Evolutionary conservation across 23 tunicate species (phyloP), one percentile per base, ranked within the genome.

Genomic region (Ciona savignyi): DNA sequence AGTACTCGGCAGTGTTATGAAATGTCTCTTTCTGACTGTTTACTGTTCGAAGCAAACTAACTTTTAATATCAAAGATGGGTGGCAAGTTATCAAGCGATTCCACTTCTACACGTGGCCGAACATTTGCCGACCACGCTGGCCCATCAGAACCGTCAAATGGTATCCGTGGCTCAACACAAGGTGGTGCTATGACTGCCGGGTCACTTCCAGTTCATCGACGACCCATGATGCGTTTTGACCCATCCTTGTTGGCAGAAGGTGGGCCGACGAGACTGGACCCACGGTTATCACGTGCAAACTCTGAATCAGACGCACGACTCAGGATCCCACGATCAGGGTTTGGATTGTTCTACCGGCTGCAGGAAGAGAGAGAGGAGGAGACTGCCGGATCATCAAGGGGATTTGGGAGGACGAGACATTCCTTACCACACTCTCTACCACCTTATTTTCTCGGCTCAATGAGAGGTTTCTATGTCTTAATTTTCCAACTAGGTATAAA

Each of bases 401-500:
- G 11, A 0, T 2, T 77, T 15, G 73, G 60, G 1, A 2, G 25
- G 27, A 63, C 29, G 4, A 51, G 63, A 64, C 11, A 33, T 27
- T 65, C 66, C 24, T 32, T 75, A 23, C 56, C 87, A 1, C 74
- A 70, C 9, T 74, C 80, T 25, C 87, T 82, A 33, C 87, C 87
- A 33, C 87, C 73, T 24, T 75, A 74, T 31, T 74, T 82, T 6
- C 31, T 82, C 62, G 68, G 87, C 35, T 27, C 62, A 30, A 68
- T 65, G 30, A 67, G 87, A 82, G 87, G 87, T 82, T 3, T 42
- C 11, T n/a, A n/a, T n/a, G n/a, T n/a, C n/a, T n/a, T n/a, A n/a
- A n/a, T n/a, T n/a, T n/a, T n/a, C n/a, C n/a, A n/a, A n/a, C n/a
- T n/a, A n/a, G n/a, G n/a, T n/a, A n/a, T n/a, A n/a, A n/a, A n/a